Evolutionary conservation across 2,113 vertebrate species (phyloP), one percentile per base, ranked within the genome.

Genomic region (Microcebus tavaratra): DNA sequence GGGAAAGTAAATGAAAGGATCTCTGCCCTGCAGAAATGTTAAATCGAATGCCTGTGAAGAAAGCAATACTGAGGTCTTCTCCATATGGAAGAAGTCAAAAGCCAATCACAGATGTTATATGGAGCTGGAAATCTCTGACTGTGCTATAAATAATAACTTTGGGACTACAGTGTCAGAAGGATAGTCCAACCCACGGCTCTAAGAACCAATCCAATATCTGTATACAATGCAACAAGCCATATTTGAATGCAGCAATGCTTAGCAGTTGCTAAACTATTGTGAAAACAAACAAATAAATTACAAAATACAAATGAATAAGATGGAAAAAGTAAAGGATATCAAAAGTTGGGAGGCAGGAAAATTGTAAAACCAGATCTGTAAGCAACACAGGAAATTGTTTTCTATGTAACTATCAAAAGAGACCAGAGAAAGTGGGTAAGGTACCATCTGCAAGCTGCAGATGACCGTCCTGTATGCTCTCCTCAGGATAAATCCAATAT

Each of bases 1-100:
- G 23, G 7, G 88, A 96, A 94, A 92, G 31, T 20, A 86, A 97
- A 84, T 94, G 59, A 42, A 95, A 94, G 9, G 6, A 76, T 82
- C 29, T 79, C 39, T 68, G 80, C 48, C 59, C 5, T 84, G 42
- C 55, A 89, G 48, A 91, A 91, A 85, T 85, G 31, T 73, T 73
- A 85, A 94, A 88, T 73, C 29, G 48, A 72, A 48, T 80, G 55
- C 11, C 13, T 61, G 42, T 12, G 25, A 91, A 82, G 72, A 84
- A 92, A 85, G 20, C 36, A 88, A 27, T 81, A 48, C 39, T 36
- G 61, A 84, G 2, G 5, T 57, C 2, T 6, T 15, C 17, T 72
- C 15, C 36, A 68, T 31, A 25, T 48, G 14, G 31, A 48, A 88
- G 78, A 88, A 84, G 10, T 7, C 45, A 27, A 90, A 34, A 91